Evolutionary conservation across 2,113 vertebrate genomes (phyloP).

Genomic region (Otocyon megalotis): DNA sequence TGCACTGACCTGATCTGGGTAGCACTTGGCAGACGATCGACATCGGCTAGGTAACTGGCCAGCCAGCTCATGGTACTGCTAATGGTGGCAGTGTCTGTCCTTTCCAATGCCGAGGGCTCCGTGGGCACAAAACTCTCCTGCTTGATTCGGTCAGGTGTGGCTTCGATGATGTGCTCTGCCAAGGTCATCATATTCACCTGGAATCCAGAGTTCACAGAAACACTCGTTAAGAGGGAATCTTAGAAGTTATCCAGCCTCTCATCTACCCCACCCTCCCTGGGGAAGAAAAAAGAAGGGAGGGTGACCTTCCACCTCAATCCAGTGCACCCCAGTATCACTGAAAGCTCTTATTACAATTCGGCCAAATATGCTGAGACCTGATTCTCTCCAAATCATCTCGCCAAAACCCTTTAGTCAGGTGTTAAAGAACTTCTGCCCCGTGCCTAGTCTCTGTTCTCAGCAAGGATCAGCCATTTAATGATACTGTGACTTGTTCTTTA

Average conservation of each 20-base stretch:
- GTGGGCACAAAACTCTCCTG: conserved; percentile 94
- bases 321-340: fast-evolving
- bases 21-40: conserved; percentile 95
- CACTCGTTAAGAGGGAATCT: not conserved
- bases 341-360: not conserved
- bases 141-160: conserved; percentile 98
- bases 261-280: fast-evolving
- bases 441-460: too few species aligned
- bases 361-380: not conserved
- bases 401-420: not conserved
- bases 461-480: not conserved
- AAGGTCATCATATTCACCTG: conserved; percentile 99
- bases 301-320: not conserved
- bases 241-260: not conserved
- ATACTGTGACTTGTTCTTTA: fast-evolving
- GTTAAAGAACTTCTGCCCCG: not conserved
- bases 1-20: conserved; percentile 93
- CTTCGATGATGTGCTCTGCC: conserved; percentile 99
- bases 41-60: conserved; percentile 98
- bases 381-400: not conserved
- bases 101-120: conserved; percentile 89
- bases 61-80: conserved; percentile 99
- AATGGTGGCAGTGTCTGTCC: conserved; percentile 90
- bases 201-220: not conserved
- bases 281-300: not conserved